Conservation (phyloP, 1,140 invertebrate genomes). For the Apolygus lucorum region DNA sequence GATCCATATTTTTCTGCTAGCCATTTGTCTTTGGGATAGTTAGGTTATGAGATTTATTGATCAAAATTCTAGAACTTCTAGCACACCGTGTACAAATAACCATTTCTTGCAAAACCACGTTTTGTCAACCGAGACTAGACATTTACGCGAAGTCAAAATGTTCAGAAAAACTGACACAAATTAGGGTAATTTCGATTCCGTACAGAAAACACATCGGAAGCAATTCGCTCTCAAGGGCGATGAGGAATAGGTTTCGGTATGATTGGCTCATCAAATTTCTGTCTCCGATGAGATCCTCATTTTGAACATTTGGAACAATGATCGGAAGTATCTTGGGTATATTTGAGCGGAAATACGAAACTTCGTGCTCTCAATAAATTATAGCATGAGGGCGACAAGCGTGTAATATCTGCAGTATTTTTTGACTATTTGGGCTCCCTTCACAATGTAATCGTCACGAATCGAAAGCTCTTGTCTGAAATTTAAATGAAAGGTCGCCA, state of each 20-base stretch:
- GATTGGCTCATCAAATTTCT: neutral
- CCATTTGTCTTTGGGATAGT: neutral
- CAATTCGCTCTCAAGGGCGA: too few relatives aligned
- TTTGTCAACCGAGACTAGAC: neutral
- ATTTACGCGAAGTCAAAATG: neutral
- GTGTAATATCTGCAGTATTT: too few relatives aligned
- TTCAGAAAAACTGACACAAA: neutral
- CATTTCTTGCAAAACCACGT: neutral
- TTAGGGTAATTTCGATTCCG: too few relatives aligned
- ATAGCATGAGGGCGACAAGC: neutral
- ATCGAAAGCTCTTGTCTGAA: too few relatives aligned
- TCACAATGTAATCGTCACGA: too few relatives aligned
- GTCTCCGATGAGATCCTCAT: neutral
- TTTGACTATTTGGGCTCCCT: too few relatives aligned
- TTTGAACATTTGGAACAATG: neutral
- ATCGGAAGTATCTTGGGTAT: neutral
- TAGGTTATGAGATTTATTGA: neutral
- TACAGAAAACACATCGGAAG: neutral
- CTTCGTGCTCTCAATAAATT: neutral
- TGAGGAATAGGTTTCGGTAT: neutral
- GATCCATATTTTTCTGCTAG: neutral
- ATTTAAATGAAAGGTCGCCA: too few relatives aligned
- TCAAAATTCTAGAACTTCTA: neutral
- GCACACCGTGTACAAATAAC: neutral
- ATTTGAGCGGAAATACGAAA: neutral